A percentile compares a stretch with the other conserved stretches of the same genome.
Conservation (phyloP, 2,113 vertebrate species). For the Poeciliopsis turrubarensis region DNA sequence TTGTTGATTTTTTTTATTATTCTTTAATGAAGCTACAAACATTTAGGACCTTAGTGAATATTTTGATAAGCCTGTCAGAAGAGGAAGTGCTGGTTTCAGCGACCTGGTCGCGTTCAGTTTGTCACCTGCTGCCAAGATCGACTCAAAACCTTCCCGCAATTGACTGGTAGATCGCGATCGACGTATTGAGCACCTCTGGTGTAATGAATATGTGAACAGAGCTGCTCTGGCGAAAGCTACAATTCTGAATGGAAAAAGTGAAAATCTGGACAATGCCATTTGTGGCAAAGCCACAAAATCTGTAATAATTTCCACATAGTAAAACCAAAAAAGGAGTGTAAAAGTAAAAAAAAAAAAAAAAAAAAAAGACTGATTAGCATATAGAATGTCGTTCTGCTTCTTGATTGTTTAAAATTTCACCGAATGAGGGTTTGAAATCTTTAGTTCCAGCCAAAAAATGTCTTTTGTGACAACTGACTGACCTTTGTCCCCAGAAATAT, state of each 20-base stretch:
- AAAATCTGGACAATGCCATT: neutral
- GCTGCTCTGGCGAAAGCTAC: conserved; percentile 29
- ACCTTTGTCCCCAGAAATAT: conserved; percentile 6
- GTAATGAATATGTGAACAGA: conserved; percentile 59
- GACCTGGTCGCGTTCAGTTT: too few species aligned
- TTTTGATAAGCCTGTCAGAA: too few species aligned
- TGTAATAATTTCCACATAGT: neutral
- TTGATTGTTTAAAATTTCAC: neutral
- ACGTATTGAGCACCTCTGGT: too few species aligned
- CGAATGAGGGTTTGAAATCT: neutral
- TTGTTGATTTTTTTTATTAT: too few species aligned
- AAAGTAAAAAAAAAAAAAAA: neutral
- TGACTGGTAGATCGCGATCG: too few species aligned
- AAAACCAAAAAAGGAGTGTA: neutral
- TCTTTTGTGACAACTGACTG: neutral
- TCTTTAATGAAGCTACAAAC: too few species aligned
- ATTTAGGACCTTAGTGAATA: too few species aligned
- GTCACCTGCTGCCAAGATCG: too few species aligned
- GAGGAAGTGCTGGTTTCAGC: too few species aligned
- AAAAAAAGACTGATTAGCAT: neutral
- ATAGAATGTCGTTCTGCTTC: neutral
- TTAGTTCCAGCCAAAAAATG: neutral
- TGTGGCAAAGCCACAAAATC: neutral
- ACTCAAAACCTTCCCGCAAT: too few species aligned
- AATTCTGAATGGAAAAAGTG: conserved; percentile 6